Percentiles rank a stretch among this genome's conserved stretches.
Conservation (phyloP, 2,113 vertebrate genomes). For the Calonectris borealis region DNA sequence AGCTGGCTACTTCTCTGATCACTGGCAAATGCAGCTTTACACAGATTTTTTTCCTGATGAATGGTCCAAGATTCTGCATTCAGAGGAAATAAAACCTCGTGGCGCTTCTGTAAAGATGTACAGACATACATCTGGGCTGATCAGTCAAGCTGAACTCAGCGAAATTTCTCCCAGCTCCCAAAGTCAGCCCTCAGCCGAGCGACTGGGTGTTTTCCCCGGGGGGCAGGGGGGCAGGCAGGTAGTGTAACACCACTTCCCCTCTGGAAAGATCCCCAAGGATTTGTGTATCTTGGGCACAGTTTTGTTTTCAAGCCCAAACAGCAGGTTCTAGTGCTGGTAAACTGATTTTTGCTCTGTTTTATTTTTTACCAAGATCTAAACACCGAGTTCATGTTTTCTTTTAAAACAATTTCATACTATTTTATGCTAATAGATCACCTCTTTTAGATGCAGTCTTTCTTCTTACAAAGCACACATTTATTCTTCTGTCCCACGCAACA, state of each 20-base stretch:
- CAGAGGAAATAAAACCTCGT: neutral
- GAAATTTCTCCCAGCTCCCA: neutral
- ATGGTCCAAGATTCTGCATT: neutral
- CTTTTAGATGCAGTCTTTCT: neutral
- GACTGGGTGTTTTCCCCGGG: neutral
- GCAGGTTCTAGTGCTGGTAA: neutral
- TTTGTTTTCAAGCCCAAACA: neutral
- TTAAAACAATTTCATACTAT: neutral
- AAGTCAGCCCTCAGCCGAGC: neutral
- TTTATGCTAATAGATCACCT: neutral
- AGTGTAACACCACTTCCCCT: neutral
- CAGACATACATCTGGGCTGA: neutral
- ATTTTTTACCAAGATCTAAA: neutral
- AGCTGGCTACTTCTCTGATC: neutral
- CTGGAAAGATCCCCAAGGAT: neutral
- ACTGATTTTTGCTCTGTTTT: neutral
- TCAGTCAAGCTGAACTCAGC: neutral
- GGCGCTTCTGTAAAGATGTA: neutral
- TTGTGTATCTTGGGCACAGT: neutral
- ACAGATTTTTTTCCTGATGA: neutral
- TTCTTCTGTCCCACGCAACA: slow-evolving; percentile 76
- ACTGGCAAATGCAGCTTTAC: neutral
- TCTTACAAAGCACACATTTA: slow-evolving; percentile 80
- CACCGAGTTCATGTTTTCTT: neutral
- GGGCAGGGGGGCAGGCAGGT: neutral